Evolutionary conservation across 1,140 invertebrate genomes (phyloP), one percentile per base, ranked within the genome.

Genomic region (Colletes latitarsis): DNA sequence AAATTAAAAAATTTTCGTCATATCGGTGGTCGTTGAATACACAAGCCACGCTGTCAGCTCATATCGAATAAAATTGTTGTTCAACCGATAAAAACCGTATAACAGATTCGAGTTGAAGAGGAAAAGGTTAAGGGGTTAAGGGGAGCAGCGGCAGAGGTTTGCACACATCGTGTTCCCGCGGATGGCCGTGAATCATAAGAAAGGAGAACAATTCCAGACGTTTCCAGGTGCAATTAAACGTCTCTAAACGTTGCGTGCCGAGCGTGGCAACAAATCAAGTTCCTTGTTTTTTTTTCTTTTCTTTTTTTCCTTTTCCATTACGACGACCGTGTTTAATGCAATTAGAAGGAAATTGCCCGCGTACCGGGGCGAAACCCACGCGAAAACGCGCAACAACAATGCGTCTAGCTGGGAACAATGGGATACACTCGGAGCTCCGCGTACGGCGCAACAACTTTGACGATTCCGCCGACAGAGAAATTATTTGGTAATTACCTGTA

Each of bases 401-500:
- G 70, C 85, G 60, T 67, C 81, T 72, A 67, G 73, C 71, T 82
- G 82, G 30, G 69, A 76, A 83, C 83, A 83, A 73, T 87, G 80
- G 30, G 73, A 57, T 39, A 82, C 75, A 41, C 68, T 52, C 81
- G 43, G 57, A 60, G 57, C 66, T 46, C 17, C 76, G 58, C 60
- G 68, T 43, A 62, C 77, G 30, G 53, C 55, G 74, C 81, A 30
- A 46, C 67, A 80, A 74, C 72, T 85, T 83, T 86, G 89, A 88
- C 88, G 88, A 88, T 90, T 88, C 83, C 72, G 78, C 82, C 85
- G 70, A 71, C 74, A 83, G 77, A 81, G 83, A 76, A 85, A 87
- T 88, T 86, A 88, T 83, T 82, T 82, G 85, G 87, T 92, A 92
- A 92, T 92, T 92, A 92, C 90, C 91, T 89, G 85, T 82, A 92